A percentile compares a stretch with the other conserved stretches of the same genome.
phyloP scores from a whole-genome alignment of 2,888 invertebrate genomes.

The Hermaeophaga mercurialis region DNA sequence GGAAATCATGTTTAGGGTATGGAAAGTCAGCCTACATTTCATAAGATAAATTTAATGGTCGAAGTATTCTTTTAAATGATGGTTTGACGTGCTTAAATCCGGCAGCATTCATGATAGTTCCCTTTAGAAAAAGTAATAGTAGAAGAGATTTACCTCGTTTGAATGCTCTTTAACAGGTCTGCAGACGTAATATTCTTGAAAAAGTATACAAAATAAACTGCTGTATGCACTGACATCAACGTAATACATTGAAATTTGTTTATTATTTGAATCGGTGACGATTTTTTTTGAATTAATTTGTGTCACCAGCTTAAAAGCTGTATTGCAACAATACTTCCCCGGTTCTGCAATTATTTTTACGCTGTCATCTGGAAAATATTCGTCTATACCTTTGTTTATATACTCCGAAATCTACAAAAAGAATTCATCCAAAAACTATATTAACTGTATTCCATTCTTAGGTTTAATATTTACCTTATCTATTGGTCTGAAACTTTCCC shows the following conservation, averaged over 20 bases:
- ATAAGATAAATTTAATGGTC: too few species aligned
- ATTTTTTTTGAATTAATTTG: conserved; percentile 58
- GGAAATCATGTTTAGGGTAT: too few species aligned
- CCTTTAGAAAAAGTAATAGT: too few species aligned
- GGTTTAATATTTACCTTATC: conserved; percentile 63
- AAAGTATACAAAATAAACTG: conserved; percentile 4
- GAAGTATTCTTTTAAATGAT: too few species aligned
- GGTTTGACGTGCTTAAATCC: neutral
- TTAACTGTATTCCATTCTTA: too few species aligned
- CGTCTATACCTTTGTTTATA: conserved; percentile 61
- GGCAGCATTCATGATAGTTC: neutral
- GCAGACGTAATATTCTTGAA: conserved; percentile 18
- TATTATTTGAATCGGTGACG: conserved; percentile 27
- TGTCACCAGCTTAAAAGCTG: conserved; percentile 64
- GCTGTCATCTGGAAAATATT: conserved; percentile 59
- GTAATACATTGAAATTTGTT: conserved; percentile 22
- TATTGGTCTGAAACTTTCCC: conserved; percentile 61
- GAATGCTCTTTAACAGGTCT: conserved; percentile 38
- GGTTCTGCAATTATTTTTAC: conserved; percentile 65
- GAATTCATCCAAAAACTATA: too few species aligned
- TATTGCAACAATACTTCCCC: conserved; percentile 66
- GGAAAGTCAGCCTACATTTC: too few species aligned
- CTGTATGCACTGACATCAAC: conserved; percentile 17
- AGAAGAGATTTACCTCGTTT: neutral
- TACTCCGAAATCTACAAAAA: conserved; percentile 49